Evolutionary conservation across 1,140 invertebrate genomes (phyloP).

Genomic region (Harlomillsia oculata): DNA sequence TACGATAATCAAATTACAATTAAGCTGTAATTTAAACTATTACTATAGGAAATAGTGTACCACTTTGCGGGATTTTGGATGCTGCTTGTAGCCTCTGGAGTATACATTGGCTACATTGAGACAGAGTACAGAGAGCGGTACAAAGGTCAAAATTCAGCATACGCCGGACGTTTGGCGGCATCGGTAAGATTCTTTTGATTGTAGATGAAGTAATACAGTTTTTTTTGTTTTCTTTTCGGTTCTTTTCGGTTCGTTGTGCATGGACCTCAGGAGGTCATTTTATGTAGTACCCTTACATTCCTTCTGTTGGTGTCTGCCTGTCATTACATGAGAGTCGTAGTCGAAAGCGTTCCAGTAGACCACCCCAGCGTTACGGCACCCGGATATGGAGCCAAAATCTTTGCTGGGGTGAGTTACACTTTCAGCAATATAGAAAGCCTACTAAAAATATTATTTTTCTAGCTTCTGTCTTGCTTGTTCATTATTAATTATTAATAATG

Average conservation of each 20-base stretch:
- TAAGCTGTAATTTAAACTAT: not conserved
- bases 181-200: conserved; percentile 47
- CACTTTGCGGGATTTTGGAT: conserved; percentile 60
- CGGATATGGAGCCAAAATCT: conserved; percentile 33
- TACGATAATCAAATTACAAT: too few species aligned
- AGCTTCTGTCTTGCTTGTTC: too few species aligned
- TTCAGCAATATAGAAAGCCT: too few species aligned
- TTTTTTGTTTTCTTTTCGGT: conserved; percentile 15
- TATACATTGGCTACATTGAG: conserved; percentile 24
- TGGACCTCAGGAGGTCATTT: conserved; percentile 22
- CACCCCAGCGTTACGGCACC: conserved; percentile 15
- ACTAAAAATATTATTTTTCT: too few species aligned
- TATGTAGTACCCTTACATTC: conserved; percentile 24
- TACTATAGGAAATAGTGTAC: conserved; percentile 63
- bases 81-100: conserved; percentile 54
- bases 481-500: too few species aligned
- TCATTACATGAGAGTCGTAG: conserved; percentile 11
- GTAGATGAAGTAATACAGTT: too few species aligned
- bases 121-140: not conserved
- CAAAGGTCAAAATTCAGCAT: not conserved
- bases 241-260: conserved; percentile 5
- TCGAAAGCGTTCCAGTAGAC: conserved; percentile 10
- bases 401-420: conserved; percentile 35
- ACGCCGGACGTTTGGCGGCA: conserved; percentile 46
- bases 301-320: conserved; percentile 31